Evolutionary conservation across 1,140 invertebrate genomes (phyloP).

Genomic region (Hermatobates lingyangjiaoensis): DNA sequence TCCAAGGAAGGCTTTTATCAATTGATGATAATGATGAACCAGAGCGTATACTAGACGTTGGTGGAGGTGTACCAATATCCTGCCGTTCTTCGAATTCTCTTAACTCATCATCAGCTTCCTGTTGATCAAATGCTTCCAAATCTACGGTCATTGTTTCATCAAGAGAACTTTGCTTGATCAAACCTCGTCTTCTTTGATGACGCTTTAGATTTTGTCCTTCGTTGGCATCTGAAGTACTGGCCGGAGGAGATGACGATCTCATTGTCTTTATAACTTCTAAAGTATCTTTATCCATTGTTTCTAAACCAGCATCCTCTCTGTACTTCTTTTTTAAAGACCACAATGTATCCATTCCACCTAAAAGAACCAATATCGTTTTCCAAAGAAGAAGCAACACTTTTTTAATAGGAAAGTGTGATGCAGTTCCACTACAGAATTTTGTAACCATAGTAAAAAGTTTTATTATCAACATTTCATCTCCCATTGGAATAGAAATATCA

Average conservation of each 20-base stretch:
- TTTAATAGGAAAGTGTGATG: slow-evolving; percentile 93
- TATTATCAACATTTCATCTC: slow-evolving; percentile 66
- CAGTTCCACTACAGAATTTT: slow-evolving; percentile 78
- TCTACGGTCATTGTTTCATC: slow-evolving; percentile 61
- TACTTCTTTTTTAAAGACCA: slow-evolving; percentile 55
- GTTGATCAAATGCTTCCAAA: slow-evolving; percentile 24
- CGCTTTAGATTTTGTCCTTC: slow-evolving; percentile 60
- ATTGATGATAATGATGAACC: slow-evolving; percentile 26
- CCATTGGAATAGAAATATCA: slow-evolving; percentile 38
- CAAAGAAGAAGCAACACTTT: slow-evolving; percentile 89
- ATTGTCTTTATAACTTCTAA: slow-evolving; percentile 80
- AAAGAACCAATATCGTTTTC: slow-evolving; percentile 78
- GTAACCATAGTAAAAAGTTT: slow-evolving; percentile 85
- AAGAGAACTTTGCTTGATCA: slow-evolving; percentile 84
- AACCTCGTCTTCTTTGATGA: slow-evolving; percentile 41
- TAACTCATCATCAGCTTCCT: slow-evolving; percentile 23
- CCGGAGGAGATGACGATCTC: slow-evolving; percentile 85
- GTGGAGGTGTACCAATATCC: slow-evolving; percentile 23
- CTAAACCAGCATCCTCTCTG: slow-evolving; percentile 46
- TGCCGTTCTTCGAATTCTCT: slow-evolving; percentile 28
- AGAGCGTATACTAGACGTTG: slow-evolving; percentile 29
- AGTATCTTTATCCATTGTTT: slow-evolving; percentile 72
- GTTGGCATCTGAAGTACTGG: slow-evolving; percentile 75
- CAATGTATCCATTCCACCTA: slow-evolving; percentile 73
- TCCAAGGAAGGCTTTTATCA: slow-evolving; percentile 69